Percentiles rank a stretch among this genome's conserved stretches.
Evolutionary conservation across 2,113 vertebrate genomes (phyloP).

Genomic region (Ictidomys tridecemlineatus): DNA sequence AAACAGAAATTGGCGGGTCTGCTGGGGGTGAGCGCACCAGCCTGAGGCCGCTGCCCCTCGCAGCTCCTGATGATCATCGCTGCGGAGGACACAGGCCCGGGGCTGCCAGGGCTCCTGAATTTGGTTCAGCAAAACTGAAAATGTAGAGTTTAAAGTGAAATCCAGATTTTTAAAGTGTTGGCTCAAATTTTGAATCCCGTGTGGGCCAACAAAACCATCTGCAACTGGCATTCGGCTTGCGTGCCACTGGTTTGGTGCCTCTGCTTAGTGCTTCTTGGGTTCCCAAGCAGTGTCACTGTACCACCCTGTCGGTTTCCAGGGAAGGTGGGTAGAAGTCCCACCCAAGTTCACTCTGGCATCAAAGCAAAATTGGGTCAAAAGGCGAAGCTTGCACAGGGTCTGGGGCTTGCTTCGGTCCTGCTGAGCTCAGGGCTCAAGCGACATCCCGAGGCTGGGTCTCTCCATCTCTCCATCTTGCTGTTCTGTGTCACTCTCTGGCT

Average conservation of each 20-base stretch:
- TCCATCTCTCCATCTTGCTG: background rate
- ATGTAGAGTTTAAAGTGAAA: background rate
- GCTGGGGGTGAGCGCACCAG: fast-evolving
- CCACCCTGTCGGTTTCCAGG: fast-evolving
- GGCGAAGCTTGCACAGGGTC: background rate
- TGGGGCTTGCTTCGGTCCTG: background rate
- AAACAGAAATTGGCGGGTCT: fast-evolving
- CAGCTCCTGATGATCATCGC: background rate
- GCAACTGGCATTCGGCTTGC: background rate
- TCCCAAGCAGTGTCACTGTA: background rate
- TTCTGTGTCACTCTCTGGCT: background rate
- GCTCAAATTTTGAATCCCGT: background rate
- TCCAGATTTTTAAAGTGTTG: background rate
- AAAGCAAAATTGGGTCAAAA: background rate
- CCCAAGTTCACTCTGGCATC: fast-evolving
- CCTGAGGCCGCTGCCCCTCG: fast-evolving
- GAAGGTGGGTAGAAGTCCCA: no score
- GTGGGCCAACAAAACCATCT: background rate
- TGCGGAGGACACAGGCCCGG: background rate
- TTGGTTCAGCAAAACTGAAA: background rate
- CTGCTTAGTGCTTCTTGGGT: background rate
- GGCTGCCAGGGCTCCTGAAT: background rate
- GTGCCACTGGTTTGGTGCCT: background rate
- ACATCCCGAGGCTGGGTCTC: fast-evolving
- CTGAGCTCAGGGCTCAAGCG: background rate